phyloP scores from a whole-genome alignment of 1,140 invertebrate genomes.

The Phymastichus coffea region DNA sequence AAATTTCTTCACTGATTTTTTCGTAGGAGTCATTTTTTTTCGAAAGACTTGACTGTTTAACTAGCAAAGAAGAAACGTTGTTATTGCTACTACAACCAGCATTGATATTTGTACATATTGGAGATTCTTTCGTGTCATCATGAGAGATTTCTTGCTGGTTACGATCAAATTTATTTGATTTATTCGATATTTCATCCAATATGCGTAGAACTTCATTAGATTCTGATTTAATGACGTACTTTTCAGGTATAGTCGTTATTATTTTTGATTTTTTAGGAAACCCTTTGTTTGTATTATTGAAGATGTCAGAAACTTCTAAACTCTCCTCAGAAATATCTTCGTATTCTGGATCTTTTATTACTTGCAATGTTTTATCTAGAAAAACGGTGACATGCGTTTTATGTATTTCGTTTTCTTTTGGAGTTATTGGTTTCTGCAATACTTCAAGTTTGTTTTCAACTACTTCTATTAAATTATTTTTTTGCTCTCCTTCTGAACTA shows the following conservation, averaged over 20 bases:
- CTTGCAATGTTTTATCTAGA: constrained; percentile 34
- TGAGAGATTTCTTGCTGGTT: not conserved
- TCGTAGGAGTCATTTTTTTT: not conserved
- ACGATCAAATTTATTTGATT: too few relatives aligned
- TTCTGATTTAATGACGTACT: constrained; percentile 39
- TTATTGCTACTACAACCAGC: not conserved
- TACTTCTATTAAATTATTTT: constrained; percentile 46
- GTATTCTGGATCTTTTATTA: constrained; percentile 49
- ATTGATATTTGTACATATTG: not conserved
- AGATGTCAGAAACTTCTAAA: constrained; percentile 52
- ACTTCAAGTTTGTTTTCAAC: constrained; percentile 38
- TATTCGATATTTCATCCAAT: constrained; percentile 43
- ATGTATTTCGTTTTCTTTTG: constrained; percentile 7
- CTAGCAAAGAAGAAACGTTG: not conserved
- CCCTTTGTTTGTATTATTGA: constrained; percentile 40
- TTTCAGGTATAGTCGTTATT: constrained; percentile 35
- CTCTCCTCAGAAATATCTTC: constrained; percentile 55
- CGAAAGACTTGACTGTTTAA: not conserved
- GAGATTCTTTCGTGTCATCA: not conserved
- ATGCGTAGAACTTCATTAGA: constrained; percentile 44
- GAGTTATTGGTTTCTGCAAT: constrained; percentile 32
- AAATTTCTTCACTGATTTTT: not conserved
- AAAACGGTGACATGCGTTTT: constrained; percentile 6
- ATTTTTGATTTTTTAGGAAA: constrained; percentile 33
- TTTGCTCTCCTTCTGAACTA: constrained; percentile 46